These are phyloP conservation scores for Lacerta bilineata DNA, from an alignment of 2,797 vertebrate genomes.

Conservation along the genomic window DNA sequence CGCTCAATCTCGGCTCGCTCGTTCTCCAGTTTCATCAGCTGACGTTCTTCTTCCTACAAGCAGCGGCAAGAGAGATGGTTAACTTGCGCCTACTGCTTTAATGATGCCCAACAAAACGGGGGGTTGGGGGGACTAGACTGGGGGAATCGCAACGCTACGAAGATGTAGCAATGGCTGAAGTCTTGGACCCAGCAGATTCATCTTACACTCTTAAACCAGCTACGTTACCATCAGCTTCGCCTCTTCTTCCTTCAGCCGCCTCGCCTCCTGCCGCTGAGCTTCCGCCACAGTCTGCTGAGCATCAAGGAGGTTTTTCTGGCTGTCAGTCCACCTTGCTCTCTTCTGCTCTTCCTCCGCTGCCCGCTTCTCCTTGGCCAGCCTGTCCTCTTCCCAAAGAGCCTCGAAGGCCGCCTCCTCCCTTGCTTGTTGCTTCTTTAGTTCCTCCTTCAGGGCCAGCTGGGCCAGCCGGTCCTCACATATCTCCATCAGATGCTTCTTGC, in stretches of 20 bases:
- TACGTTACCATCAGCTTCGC: conserved; percentile 81
- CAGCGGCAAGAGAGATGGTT: background rate
- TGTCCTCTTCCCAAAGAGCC: conserved; percentile 86
- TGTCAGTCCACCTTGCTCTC: conserved; percentile 52
- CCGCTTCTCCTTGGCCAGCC: conserved; percentile 81
- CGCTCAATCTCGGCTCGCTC: conserved; percentile 77
- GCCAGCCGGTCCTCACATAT: conserved; percentile 79
- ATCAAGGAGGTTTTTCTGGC: conserved; percentile 69
- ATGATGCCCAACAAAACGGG: background rate
- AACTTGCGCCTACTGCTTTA: background rate
- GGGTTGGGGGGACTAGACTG: background rate
- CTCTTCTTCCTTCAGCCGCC: conserved; percentile 83
- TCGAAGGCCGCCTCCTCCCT: conserved; percentile 83
- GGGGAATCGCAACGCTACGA: too few relatives aligned
- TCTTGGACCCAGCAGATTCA: too few relatives aligned
- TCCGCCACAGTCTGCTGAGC: conserved; percentile 78
- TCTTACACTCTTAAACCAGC: too few relatives aligned
- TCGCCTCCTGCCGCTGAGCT: conserved; percentile 68
- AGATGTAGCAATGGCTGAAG: background rate
- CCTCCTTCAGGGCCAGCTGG: conserved; percentile 81
- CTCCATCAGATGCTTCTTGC: conserved; percentile 68
- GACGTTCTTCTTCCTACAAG: conserved; percentile 80
- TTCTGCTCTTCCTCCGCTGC: conserved; percentile 59
- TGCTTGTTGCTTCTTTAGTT: conserved; percentile 69
- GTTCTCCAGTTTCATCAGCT: conserved; percentile 77